A percentile compares a stretch with the other conserved stretches of the same genome.
Conservation (phyloP, 2,113 vertebrate species). For the Odontophorus gujanensis region DNA sequence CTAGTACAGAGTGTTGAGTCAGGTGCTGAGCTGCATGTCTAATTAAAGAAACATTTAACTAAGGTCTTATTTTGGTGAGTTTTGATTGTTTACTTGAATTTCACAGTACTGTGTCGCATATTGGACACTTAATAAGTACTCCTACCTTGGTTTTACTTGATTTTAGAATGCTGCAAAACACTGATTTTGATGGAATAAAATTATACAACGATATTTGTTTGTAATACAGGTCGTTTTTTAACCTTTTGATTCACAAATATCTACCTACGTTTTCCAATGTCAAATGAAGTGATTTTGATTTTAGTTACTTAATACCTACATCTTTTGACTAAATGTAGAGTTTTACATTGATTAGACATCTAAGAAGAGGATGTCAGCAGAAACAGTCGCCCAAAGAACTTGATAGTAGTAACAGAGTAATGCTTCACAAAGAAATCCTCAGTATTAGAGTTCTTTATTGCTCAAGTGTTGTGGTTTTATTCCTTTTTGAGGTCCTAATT, state of each 20-base stretch:
- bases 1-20: neutral
- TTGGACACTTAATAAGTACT: neutral
- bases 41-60: neutral
- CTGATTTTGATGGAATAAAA: neutral
- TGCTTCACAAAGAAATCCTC: neutral
- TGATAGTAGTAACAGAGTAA: neutral
- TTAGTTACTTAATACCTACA: neutral
- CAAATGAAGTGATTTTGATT: neutral
- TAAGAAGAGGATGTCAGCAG: neutral
- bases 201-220: neutral
- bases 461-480: neutral
- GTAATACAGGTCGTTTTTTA: neutral
- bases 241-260: neutral
- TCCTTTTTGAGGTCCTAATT: neutral
- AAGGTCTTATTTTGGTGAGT: neutral
- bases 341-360: neutral
- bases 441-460: neutral
- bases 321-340: neutral
- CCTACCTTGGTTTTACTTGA: neutral
- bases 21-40: neutral
- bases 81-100: neutral
- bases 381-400: neutral
- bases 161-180: neutral
- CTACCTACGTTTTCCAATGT: neutral
- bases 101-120: neutral